Evolutionary conservation across 2,113 vertebrate species (phyloP).

Genomic region (Gambusia affinis): DNA sequence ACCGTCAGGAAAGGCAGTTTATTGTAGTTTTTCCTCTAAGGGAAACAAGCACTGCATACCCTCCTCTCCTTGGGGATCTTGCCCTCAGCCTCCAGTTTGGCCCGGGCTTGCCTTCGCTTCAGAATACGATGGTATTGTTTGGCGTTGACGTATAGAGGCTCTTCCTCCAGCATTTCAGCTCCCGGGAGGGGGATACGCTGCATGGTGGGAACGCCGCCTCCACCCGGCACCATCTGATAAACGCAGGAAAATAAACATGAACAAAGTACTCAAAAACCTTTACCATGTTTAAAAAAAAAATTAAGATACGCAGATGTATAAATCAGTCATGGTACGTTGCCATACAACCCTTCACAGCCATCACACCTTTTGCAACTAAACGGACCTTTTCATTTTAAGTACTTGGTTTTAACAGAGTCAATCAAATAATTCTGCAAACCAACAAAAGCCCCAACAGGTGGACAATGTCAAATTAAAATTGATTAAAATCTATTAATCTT

Average conservation of each 20-base stretch:
- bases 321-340: not conserved
- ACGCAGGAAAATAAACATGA: slow-evolving; percentile 19
- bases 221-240: slow-evolving; percentile 93
- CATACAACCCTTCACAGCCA: not conserved
- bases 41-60: slow-evolving; percentile 73
- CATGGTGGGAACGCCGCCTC: slow-evolving; percentile 90
- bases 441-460: not conserved
- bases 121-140: slow-evolving; percentile 99
- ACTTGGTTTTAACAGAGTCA: not conserved
- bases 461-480: too few species aligned
- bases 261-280: slow-evolving; percentile 7
- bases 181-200: slow-evolving; percentile 96
- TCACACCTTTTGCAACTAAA: not conserved
- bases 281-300: not conserved
- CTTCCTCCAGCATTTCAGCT: slow-evolving; percentile 97
- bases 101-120: slow-evolving; percentile 93
- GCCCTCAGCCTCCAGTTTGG: slow-evolving; percentile 96
- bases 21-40: not conserved
- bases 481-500: too few species aligned
- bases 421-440: not conserved
- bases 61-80: slow-evolving; percentile 98
- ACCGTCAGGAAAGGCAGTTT: not conserved
- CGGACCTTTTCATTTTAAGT: slow-evolving; percentile 4
- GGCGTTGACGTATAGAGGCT: slow-evolving; percentile 97
- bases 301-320: not conserved